Base-by-base conservation (phyloP, 2,888 invertebrate genomes). In the Nipponacmea schrenckii region DNA sequence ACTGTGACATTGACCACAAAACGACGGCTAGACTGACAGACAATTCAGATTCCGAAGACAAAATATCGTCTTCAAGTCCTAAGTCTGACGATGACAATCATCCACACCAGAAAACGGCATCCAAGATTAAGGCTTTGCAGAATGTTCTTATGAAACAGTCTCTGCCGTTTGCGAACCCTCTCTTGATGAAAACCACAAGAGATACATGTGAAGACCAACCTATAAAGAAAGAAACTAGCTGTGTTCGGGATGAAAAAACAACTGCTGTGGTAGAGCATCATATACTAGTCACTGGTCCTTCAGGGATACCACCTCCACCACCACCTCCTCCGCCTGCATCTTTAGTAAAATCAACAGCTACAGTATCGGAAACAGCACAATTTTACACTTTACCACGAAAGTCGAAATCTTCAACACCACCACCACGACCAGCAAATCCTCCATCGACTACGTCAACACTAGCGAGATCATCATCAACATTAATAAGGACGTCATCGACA, bases 71-170 rank as follows among this genome's bases (percentile, higher is more conserved):
- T 5, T 2, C 5, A 24, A 24, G 24, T 56, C 39, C 4, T 8
- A 56, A 56, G 20, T 56, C 56, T 10, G 56, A 56, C 24, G 56
- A 56, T 2, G 56, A 56, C 20, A 56, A 2, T 24, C 24, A 56
- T 56, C 24, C 56, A 56, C 20, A 24, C 0, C 56, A 27, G 7
- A 74, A 74, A 64, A 64, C 72, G 45, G 75, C 72, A 1, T 66
- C 68, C 24, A 78, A 75, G 46, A 78, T 78, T 26, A 74, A 70
- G 62, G 75, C 74, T 12, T 71, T 78, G 48, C 78, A 78, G 56
- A 71, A 70, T 63, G 71, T 78, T 45, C 65, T 78, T n/a, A 73
- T 78, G 15, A 76, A 78, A 64, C 76, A 78, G 62, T 64, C 76
- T 5, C 62, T 77, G n/a, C 78, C 78, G 4, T 78, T 78, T 48